Percentiles rank a stretch among this genome's conserved stretches.
These are phyloP conservation scores for Takifugu rubripes DNA, from an alignment of 2,797 vertebrate genomes.

Conservation along the genomic window DNA sequence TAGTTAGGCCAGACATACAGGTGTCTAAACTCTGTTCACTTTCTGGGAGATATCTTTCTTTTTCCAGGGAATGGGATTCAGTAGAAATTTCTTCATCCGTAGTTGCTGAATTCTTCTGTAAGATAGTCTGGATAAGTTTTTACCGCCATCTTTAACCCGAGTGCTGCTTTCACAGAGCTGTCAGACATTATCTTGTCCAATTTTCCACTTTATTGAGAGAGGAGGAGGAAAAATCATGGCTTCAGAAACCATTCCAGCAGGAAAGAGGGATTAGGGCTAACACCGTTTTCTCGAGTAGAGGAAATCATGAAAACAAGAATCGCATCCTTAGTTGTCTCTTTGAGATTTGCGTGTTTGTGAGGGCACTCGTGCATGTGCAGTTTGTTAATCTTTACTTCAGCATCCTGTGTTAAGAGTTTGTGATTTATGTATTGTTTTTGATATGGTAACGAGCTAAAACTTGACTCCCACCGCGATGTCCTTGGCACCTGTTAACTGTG, in stretches of 20 bases:
- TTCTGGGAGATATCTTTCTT: constrained; percentile 60
- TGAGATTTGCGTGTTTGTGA: constrained; percentile 23
- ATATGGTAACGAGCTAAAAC: constrained; percentile 75
- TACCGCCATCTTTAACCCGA: constrained; percentile 53
- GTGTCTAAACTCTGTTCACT: constrained; percentile 59
- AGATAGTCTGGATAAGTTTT: constrained; percentile 51
- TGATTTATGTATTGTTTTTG: constrained; percentile 72
- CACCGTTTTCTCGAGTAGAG: constrained; percentile 52
- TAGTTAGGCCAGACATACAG: constrained; percentile 61
- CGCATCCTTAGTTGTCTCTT: constrained; percentile 54
- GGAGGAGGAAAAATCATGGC: constrained; percentile 25
- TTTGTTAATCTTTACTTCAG: constrained; percentile 59
- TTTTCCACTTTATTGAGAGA: constrained; percentile 47
- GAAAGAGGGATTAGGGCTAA: constrained; percentile 68
- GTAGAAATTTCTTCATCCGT: constrained; percentile 58
- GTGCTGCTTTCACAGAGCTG: constrained; percentile 65
- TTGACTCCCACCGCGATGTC: constrained; percentile 74
- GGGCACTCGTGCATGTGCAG: constrained; percentile 46
- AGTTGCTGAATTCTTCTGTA: constrained; percentile 56
- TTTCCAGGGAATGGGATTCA: constrained; percentile 56
- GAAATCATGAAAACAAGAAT: constrained; percentile 43
- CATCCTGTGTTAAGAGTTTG: constrained; percentile 67
- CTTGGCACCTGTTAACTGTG: constrained; percentile 78
- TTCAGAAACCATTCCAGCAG: constrained; percentile 57
- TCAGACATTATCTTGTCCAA: constrained; percentile 53